A percentile compares a stretch with the other conserved stretches of the same genome.
phyloP scores from a whole-genome alignment of 1,140 invertebrate species.

The Apolygus lucorum region DNA sequence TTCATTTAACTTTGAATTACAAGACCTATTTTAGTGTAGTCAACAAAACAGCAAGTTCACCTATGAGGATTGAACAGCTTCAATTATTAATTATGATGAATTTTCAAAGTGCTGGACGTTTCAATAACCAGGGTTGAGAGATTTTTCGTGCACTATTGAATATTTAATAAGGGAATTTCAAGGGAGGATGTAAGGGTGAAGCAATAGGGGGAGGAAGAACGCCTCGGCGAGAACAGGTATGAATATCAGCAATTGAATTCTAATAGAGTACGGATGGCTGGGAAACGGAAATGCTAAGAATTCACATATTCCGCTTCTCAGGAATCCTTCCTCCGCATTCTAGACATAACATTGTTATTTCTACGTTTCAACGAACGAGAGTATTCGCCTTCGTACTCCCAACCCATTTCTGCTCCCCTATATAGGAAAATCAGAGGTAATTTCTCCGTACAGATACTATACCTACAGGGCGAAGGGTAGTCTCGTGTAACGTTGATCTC shows the following conservation, averaged over 20 bases:
- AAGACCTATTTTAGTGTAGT: no score
- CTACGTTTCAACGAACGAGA: constrained; percentile 3
- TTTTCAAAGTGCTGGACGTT: no score
- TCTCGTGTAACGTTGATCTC: background rate
- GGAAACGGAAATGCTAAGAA: constrained; percentile 19
- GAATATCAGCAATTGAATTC: constrained; percentile 18
- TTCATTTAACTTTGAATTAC: no score
- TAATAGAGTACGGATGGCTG: constrained; percentile 11
- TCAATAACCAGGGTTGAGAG: no score
- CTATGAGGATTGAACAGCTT: no score
- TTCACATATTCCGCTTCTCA: constrained; percentile 8
- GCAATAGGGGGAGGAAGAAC: background rate
- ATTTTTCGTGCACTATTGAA: background rate
- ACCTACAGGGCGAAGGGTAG: background rate
- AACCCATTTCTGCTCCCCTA: background rate
- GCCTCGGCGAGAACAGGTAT: background rate
- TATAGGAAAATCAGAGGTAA: background rate
- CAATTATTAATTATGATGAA: no score
- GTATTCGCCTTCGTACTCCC: no score
- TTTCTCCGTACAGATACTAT: background rate
- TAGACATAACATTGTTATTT: constrained; percentile 20
- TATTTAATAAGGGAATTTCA: background rate
- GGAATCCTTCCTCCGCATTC: background rate
- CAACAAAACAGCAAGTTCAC: no score
- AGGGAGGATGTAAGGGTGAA: background rate